Evolutionary conservation across 2,113 vertebrate species (phyloP), one percentile per base, ranked within the genome.

Genomic region (Cercopithecus mona): DNA sequence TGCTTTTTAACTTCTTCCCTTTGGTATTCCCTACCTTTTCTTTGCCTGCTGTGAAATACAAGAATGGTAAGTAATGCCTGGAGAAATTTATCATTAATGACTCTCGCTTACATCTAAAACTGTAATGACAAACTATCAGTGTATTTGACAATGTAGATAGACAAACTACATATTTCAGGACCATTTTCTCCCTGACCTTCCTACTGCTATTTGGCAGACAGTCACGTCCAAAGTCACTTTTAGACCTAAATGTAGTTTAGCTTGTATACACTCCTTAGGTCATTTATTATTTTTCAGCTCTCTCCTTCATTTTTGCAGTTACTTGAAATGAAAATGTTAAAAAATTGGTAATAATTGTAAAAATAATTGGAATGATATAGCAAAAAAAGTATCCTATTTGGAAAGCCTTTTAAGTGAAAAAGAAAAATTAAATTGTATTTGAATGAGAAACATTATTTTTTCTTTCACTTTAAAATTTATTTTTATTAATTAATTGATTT

Each of bases 401-500:
- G 57, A 94, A 97, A 88, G 82, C 57, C 25, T 22, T 92, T 95
- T 94, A 88, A 79, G 52, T 88, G 55, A 64, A 92, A 48, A 92
- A 86, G 45, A 43, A 57, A 32, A 8, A 84, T 93, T 90, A 81
- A 88, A 79, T 94, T 95, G 20, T 86, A 75, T 89, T 85, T 93
- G 38, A 93, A 61, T 90, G 6, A 88, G 17, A 93, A 97, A 55
- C 57, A 55, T 30, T 88, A n/a, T 85, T 57, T 52, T 85, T 70
- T 50, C 35, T 93, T 87, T 90, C 30, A 30, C 80, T 98, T 94
- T 27, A 94, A 88, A 48, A 2, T 61, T 72, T 95, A 13, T 27
- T 89, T 94, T 94, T 86, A 35, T 84, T 61, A 76, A 70, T 91
- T 88, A 52, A 91, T 96, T 97, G 32, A 70, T 85, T 55, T 90